Percentiles rank a stretch among this genome's conserved stretches.
phyloP scores from a whole-genome alignment of 1,140 invertebrate species.

The Rhopalosiphum padi region DNA sequence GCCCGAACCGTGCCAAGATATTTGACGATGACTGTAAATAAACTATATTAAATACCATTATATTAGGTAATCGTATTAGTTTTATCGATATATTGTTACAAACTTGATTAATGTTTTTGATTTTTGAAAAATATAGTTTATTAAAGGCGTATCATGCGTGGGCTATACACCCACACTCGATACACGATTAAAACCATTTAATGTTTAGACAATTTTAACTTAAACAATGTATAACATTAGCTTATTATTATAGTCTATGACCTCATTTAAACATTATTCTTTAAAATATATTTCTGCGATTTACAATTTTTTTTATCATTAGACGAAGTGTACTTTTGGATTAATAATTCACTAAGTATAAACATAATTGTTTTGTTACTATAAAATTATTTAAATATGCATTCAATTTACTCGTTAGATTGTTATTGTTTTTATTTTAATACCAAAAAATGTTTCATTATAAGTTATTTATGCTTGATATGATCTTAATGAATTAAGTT shows the following conservation, averaged over 20 bases:
- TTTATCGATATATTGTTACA: not conserved
- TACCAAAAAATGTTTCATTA: not conserved
- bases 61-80: not conserved
- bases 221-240: conserved; percentile 4
- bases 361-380: not conserved
- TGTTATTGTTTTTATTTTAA: too few species aligned
- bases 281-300: not conserved
- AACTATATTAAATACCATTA: not conserved
- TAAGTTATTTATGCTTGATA: not conserved
- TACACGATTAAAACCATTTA: not conserved
- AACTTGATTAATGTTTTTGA: not conserved
- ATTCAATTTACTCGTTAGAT: too few species aligned
- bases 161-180: not conserved
- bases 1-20: not conserved
- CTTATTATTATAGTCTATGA: conserved; percentile 30
- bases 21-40: not conserved
- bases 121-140: not conserved
- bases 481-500: too few species aligned
- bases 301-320: not conserved
- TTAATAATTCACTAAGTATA: not conserved
- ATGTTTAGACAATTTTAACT: not conserved
- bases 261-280: conserved; percentile 14
- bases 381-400: too few species aligned
- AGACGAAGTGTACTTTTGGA: conserved; percentile 15
- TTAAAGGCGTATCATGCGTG: not conserved